Evolutionary conservation across 1,140 invertebrate species (phyloP), one percentile per base, ranked within the genome.

Genomic region (Drosophila mauritiana): DNA sequence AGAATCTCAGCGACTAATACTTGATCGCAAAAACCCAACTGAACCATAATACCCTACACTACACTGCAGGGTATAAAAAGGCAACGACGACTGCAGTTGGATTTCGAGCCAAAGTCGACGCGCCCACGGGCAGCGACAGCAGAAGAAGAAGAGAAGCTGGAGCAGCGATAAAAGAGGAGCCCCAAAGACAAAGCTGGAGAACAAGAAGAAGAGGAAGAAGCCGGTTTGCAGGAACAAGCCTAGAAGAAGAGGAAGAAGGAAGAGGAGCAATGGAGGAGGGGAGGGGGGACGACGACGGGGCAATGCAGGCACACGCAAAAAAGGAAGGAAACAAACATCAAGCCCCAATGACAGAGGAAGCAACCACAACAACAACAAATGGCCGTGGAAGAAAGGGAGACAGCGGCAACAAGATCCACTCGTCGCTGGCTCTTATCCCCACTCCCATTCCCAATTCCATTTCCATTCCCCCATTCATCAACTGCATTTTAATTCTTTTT

Each of bases 321-420:
- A 86, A 89, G 84, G 83, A 86, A 86, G 83, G 83, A 86, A 88
- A 89, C 76, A 88, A 82, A 74, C 83, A 82, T 88, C 83, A 88
- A 82, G 79, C 76, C 64, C 78, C 78, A 77, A 64, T 65, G 61
- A 84, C 80, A 84, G 55, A 62, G 55, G 52, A 43, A 70, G 36
- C 61, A 74, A 36, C 25, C 45, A 13, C 13, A 57, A 15, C 31
- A 31, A 31, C 27, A 31, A 8, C 31, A 31, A 20, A 20, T 4
- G 25, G 36, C 54, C 49, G 17, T 54, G 39, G 11, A 48, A 51
- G 39, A 52, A 46, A 51, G 40, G 42, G 45, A 48, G 67, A 64
- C 58, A 58, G 46, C 67, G 59, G 49, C 49, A 80, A 73, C 73
- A 52, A 63, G 55, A 63, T 73, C 49, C 78, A 78, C 61, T 68